Evolutionary conservation across 1,140 invertebrate genomes (phyloP), one percentile per base, ranked within the genome.

Genomic region (Pseudomyrmex pallidus): DNA sequence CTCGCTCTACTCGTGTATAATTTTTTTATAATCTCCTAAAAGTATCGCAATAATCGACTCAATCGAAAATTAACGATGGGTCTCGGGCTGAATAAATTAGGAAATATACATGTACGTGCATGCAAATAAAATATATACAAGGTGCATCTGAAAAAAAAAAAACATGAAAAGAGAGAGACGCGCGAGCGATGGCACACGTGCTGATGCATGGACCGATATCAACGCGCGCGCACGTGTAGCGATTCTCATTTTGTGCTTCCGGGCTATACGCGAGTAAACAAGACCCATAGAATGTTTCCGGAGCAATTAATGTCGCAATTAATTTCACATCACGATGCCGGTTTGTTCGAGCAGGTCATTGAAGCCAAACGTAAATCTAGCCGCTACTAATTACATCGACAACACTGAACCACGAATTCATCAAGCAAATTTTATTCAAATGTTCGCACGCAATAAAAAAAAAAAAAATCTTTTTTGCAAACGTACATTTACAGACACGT

Each of bases 231-330:
- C 74, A 66, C 74, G 74, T 54, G 62, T 77, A 62, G 25, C 25
- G 5, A 62, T 25, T 66, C n/a, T 54, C 61, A 20, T 46, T 78
- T 70, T 56, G 64, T 64, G 63, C 54, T 77, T 56, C 52, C 63
- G 63, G 63, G 63, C 44, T 12, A 17, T 13, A 17, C 50, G 52
- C 25, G 20, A 48, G 48, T 59, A 78, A 78, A 78, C 64, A 66
- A 8, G 2, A n/a, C 9, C 20, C 20, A 22, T 48, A 78, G 76
- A 70, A 70, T 78, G 64, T 70, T 54, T 78, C 64, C 20, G 54
- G 35, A 70, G 64, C 64, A 78, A 78, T 78, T 78, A 78, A 70
- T 56, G 64, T 78, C 54, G 66, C 52, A 78, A 70, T 78, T 78
- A 78, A 78, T 78, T 66, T 50, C 52, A 25, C 44, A 78, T 44